Evolutionary conservation across 2,888 invertebrate genomes (phyloP).

Genomic region (Drosophila borealis): DNA sequence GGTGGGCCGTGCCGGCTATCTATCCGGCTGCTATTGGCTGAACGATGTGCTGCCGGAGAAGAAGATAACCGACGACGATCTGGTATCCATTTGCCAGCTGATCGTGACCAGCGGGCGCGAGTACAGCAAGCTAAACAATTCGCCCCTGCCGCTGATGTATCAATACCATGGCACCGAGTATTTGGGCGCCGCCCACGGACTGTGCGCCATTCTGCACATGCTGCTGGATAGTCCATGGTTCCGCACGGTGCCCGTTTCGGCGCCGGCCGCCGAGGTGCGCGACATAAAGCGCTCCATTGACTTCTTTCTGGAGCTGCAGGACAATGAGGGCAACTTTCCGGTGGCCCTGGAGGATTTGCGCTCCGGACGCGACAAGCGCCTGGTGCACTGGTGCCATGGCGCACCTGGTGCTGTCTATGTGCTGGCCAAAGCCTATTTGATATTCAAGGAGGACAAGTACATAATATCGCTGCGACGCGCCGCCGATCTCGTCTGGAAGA

Average conservation of each 20-base stretch:
- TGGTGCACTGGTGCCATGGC: slow-evolving; percentile 97
- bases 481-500: slow-evolving; percentile 92
- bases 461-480: slow-evolving; percentile 88
- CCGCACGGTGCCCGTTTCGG: slow-evolving; percentile 72
- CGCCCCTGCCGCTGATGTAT: slow-evolving; percentile 91
- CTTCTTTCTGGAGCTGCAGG: slow-evolving; percentile 87
- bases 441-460: slow-evolving; percentile 91
- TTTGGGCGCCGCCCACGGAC: slow-evolving; percentile 88
- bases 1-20: slow-evolving; percentile 93
- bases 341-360: slow-evolving; percentile 89
- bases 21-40: slow-evolving; percentile 92
- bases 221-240: slow-evolving; percentile 87
- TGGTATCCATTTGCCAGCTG: slow-evolving; percentile 88
- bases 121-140: slow-evolving; percentile 87
- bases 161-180: slow-evolving; percentile 86
- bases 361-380: slow-evolving; percentile 87
- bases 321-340: slow-evolving; percentile 90
- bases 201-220: slow-evolving; percentile 89
- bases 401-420: slow-evolving; percentile 93
- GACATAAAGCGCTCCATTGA: slow-evolving; percentile 89
- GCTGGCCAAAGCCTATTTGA: slow-evolving; percentile 91
- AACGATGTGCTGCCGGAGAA: slow-evolving; percentile 83
- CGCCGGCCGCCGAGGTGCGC: slow-evolving; percentile 80
- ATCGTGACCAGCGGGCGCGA: slow-evolving; percentile 90
- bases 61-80: slow-evolving; percentile 85